Evolutionary conservation across 2,888 invertebrate genomes (phyloP), one percentile per base, ranked within the genome.

Genomic region (Lycocerus yunnanus): DNA sequence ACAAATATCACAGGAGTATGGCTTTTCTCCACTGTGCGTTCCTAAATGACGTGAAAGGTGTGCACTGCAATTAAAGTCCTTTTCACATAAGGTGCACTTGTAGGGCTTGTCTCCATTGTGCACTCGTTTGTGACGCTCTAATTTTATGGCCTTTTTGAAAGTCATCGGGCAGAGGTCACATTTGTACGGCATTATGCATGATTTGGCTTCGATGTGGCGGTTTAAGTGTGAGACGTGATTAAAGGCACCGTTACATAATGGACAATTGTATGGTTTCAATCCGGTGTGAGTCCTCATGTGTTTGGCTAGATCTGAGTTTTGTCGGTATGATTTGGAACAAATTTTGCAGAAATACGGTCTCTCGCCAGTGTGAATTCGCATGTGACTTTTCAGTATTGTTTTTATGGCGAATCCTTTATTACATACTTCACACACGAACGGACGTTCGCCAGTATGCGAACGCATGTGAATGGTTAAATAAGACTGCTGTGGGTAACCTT

Each of bases 161-260:
- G 68, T 70, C 11, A 72, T 67, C 11, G 61, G 58, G 11, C 77
- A 77, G 3, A 60, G 13, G 6, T 69, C 65, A 58, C 77, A 77
- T 24, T 77, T 74, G 15, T 63, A 75, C 3, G 75, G 75, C 71
- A 66, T 72, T 5, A 75, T 59, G 15, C 77, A 77, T 1, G 70
- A 27, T 27, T 75, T 72, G 10, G 74, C 72, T 24, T 72, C 60
- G 5, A 77, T 59, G 65, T 77, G 77, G 1, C 77, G 69, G 18
- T 77, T 77, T 20, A 77, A 61, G 18, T 77, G 77, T 6, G 77
- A 77, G 10, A 77, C 65, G 59, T 77, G 77, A 61, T 74, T 75
- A 15, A 77, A 77, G 10, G 72, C 58, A 15, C 60, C 60, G 15
- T 75, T 75, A 43, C 77, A 77, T 27, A 61, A 20, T 4, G 72